Evolutionary conservation across 64 coral and sea anemone species (phyloP), one percentile per base, ranked within the genome.

Genomic region (Stylophora pistillata): DNA sequence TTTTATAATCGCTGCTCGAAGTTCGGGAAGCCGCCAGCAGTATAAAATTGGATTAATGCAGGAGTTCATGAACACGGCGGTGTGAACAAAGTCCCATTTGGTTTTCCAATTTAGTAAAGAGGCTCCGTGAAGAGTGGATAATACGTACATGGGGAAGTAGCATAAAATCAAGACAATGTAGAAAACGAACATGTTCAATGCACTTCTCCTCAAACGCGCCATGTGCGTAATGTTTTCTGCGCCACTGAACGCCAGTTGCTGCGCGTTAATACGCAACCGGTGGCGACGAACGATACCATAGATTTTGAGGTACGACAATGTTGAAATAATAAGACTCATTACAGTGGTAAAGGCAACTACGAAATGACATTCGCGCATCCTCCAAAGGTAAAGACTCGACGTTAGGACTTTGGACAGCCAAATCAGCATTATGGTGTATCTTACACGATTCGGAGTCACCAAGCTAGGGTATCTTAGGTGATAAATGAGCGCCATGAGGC

Each of bases 1-100:
- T 23, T 78, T 55, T 10, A 78, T 10, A 10, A 78, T 27, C 27
- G 75, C 75, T 27, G 7, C 28, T 12, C 75, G 47, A 78, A 78
- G 75, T 53, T 78, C 75, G 3, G 23, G 53, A 25, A 78, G 53
- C 13, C 75, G 53, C 75, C 75, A 78, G 10, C 53, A 78, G 56
- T 56, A 78, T 53, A 78, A 29, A 29, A 78, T 26, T 15, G 75
- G 75, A 21, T 76, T 76, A 20, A 76, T 76, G 20, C 34, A 53
- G 1, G 73, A 76, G 20, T 76, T 76, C 33, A 78, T 55, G 15
- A 78, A 78, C 13, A 56, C 75, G 18, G 34, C 75, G 26, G 53
- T 56, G 34, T 25, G 53, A 13, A 21, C 34, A 55, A 78, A 56
- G 14, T 78, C 53, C 75, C 47, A 78, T 56, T 78, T n/a, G 11